Percentiles rank a stretch among this genome's conserved stretches.
phyloP scores from a whole-genome alignment of 2,797 vertebrate species.

The Acridotheres tristis region DNA sequence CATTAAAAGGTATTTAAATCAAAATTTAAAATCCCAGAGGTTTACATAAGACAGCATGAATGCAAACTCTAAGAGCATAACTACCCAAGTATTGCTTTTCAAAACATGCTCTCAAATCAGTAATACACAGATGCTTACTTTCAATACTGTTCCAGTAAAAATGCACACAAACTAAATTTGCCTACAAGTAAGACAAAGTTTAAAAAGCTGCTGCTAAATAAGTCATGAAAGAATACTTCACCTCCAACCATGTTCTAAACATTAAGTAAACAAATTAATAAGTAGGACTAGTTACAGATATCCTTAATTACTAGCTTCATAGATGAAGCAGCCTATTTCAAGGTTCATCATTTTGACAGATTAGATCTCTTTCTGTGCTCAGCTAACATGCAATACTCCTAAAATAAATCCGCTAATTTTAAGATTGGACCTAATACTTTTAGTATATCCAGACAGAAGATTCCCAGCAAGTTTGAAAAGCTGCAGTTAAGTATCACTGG shows the following conservation, averaged over 20 bases:
- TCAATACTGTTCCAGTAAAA: background rate
- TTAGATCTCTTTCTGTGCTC: background rate
- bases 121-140: background rate
- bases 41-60: background rate
- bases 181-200: background rate
- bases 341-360: background rate
- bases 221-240: background rate
- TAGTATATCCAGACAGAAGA: background rate
- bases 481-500: background rate
- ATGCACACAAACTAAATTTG: background rate
- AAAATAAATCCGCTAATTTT: background rate
- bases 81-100: background rate
- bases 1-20: background rate
- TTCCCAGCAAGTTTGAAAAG: background rate
- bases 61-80: background rate
- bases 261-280: background rate
- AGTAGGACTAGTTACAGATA: background rate
- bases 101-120: background rate
- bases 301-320: background rate
- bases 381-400: background rate
- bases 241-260: background rate
- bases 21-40: background rate
- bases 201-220: background rate
- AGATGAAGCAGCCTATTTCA: background rate
- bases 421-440: background rate